phyloP scores from a whole-genome alignment of 2,888 invertebrate genomes.

The Cecidostiba fungosa region DNA sequence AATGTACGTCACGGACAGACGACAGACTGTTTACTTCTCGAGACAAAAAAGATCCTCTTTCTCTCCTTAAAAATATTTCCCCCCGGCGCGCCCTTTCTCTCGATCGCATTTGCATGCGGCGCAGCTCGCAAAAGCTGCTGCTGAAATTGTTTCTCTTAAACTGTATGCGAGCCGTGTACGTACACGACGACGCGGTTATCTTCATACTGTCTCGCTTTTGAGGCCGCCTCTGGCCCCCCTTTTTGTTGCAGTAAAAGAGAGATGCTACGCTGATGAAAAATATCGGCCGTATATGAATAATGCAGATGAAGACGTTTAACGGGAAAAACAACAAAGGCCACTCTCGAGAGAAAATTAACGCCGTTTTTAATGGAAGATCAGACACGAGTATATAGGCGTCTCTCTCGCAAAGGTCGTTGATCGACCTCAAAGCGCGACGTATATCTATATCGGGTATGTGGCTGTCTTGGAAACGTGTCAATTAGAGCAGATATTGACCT shows the following conservation, averaged over 20 bases:
- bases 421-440: neutral
- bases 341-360: constrained; percentile 33
- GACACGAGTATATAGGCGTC: neutral
- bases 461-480: no score
- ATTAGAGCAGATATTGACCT: no score
- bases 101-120: constrained; percentile 35
- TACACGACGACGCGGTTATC: constrained; percentile 12
- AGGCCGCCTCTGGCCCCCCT: constrained; percentile 60
- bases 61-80: neutral
- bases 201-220: neutral
- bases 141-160: constrained; percentile 54
- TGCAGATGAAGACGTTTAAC: constrained; percentile 52
- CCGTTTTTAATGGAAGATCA: constrained; percentile 49
- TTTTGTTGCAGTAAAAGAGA: neutral
- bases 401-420: constrained; percentile 16
- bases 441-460: neutral
- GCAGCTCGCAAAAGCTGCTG: neutral
- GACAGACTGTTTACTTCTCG: neutral
- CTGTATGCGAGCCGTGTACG: neutral
- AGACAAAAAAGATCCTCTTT: neutral
- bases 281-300: constrained; percentile 59
- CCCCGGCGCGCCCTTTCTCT: neutral
- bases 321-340: constrained; percentile 57
- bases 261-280: neutral
- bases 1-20: neutral